These are phyloP conservation scores for Lates calcarifer DNA, from an alignment of 2,113 vertebrate genomes.

Conservation along the genomic window DNA sequence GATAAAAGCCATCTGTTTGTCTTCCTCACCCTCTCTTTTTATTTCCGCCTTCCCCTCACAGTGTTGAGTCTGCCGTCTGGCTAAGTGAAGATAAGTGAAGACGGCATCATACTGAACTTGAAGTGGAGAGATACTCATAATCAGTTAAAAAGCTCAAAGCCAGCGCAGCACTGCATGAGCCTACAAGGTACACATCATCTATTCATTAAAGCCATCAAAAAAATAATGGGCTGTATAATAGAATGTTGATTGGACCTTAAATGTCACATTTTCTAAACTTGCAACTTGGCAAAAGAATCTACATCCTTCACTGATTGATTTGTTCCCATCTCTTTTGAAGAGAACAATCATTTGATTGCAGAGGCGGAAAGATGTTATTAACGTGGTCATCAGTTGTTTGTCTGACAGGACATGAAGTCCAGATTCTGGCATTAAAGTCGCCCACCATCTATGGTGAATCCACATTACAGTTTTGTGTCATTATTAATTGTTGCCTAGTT, in stretches of 20 bases:
- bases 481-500: too few relatives aligned
- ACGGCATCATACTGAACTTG: constrained; percentile 30
- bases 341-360: constrained; percentile 18
- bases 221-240: neutral
- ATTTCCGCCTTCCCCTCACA: neutral
- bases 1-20: constrained; percentile 69
- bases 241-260: constrained; percentile 1
- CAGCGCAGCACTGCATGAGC: neutral
- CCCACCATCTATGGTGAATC: too few relatives aligned
- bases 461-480: too few relatives aligned
- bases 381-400: neutral
- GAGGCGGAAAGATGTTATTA: constrained; percentile 17
- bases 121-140: constrained; percentile 52
- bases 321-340: constrained; percentile 18
- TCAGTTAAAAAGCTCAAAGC: constrained; percentile 51
- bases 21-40: constrained; percentile 20
- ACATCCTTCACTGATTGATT: constrained; percentile 15
- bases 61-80: constrained; percentile 38
- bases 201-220: constrained; percentile 11
- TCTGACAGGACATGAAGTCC: neutral
- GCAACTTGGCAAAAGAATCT: neutral
- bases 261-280: constrained; percentile 5
- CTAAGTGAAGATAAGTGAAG: constrained; percentile 56
- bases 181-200: constrained; percentile 14
- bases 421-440: too few relatives aligned